Evolutionary conservation across 1,140 invertebrate species (phyloP), one percentile per base, ranked within the genome.

Genomic region (Colletes latitarsis): DNA sequence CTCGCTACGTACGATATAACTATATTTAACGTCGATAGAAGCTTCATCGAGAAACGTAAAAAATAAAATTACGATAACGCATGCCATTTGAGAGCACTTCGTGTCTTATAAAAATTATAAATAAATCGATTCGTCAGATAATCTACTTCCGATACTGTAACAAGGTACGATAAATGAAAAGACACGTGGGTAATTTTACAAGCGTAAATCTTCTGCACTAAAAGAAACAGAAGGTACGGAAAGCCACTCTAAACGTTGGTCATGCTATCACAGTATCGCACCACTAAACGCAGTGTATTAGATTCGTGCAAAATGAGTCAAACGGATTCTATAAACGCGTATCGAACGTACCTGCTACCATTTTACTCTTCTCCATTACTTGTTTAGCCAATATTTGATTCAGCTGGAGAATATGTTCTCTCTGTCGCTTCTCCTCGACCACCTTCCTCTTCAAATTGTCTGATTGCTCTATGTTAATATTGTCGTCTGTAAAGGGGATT

Each of bases 291-390:
- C 77, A 82, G 83, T 55, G 43, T 72, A 78, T 88, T 66, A 77
- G 70, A 71, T 81, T 78, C 86, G 82, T 86, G 88, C 86, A 78
- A 46, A 81, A 84, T 82, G 75, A 81, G 71, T 88, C 81, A 82
- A 81, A 76, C 64, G n/a, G 8, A 55, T 49, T 66, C 39, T 12
- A 19, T 52, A 62, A 53, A 83, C 67, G 58, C 70, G 53, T 30
- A 6, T 76, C 77, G 49, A 71, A 93, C 94, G 92, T 95, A 98
- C 98, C 97, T 93, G 98, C 97, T 84, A 98, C 97, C 91, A 97
- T 97, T 94, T 98, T 98, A 93, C 97, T 98, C 94, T 97, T 97
- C 92, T 98, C 97, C 94, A 98, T 98, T 75, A 98, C 98, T 95
- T 98, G 97, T 90, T 97, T 96, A n/a, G 97, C 98, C 82, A 98